phyloP scores from a whole-genome alignment of 2,113 vertebrate genomes.

The Sander lucioperca region DNA sequence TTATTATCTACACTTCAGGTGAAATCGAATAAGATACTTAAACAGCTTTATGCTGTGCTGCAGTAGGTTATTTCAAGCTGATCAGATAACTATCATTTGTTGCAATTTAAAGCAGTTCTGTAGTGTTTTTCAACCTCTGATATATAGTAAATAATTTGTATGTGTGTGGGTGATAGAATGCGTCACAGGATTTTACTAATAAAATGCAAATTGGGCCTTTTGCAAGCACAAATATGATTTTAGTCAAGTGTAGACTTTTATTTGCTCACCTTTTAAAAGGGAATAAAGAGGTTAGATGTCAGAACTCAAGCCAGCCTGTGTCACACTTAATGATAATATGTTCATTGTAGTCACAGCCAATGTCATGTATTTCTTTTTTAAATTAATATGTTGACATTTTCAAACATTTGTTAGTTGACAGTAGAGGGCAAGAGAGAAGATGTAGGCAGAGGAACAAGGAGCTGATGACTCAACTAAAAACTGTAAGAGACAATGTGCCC shows the following conservation, averaged over 20 bases:
- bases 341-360: background rate
- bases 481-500: constrained; percentile 10
- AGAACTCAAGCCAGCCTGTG: background rate
- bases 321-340: background rate
- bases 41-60: background rate
- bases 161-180: constrained; percentile 9
- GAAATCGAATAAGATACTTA: background rate
- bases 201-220: background rate
- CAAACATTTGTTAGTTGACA: constrained; percentile 4
- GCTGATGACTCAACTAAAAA: constrained; percentile 6
- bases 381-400: background rate
- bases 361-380: background rate
- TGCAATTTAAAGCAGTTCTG: background rate
- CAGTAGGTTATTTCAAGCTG: constrained; percentile 5
- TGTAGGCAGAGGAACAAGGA: background rate
- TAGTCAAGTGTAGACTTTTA: background rate
- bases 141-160: background rate
- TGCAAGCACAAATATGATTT: background rate
- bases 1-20: background rate
- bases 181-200: constrained; percentile 6
- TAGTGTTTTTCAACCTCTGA: constrained; percentile 1
- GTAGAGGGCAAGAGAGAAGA: constrained; percentile 6
- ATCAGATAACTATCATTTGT: constrained; percentile 3
- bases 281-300: background rate
- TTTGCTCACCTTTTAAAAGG: constrained; percentile 3